These are phyloP conservation scores for Eupithecia centaureata DNA, from an alignment of 2,888 invertebrate species.

Conservation along the genomic window DNA sequence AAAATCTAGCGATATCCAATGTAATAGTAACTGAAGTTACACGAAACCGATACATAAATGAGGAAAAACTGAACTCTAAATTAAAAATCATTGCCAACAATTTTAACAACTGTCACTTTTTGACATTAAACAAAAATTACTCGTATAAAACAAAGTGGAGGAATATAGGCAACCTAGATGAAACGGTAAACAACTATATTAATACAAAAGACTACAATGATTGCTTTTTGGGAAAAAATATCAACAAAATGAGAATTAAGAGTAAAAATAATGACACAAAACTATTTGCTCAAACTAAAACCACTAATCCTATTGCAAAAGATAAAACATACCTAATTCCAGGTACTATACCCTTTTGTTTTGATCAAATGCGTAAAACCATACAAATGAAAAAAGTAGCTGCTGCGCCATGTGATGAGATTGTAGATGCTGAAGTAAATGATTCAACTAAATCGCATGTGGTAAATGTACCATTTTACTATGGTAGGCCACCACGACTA, in stretches of 20 bases:
- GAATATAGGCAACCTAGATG: not conserved
- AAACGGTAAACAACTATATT: not conserved
- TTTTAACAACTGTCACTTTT: not conserved
- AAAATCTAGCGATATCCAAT: not conserved
- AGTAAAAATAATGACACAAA: not conserved
- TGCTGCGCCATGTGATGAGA: not conserved
- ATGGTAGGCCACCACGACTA: not conserved
- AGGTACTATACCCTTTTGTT: not conserved
- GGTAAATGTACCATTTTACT: not conserved
- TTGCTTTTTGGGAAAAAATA: not conserved
- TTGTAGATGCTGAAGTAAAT: not conserved
- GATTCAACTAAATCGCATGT: not conserved
- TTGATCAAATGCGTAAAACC: not conserved
- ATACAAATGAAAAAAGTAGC: not conserved
- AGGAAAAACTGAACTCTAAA: not conserved
- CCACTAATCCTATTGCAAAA: not conserved
- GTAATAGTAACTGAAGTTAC: not conserved
- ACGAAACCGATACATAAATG: not conserved
- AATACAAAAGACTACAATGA: not conserved
- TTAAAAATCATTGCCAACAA: not conserved
- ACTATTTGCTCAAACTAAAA: not conserved
- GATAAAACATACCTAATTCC: not conserved
- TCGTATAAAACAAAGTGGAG: not conserved
- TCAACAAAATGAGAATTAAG: not conserved
- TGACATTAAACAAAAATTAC: not conserved